Percentiles rank a stretch among this genome's conserved stretches.
phyloP scores from a whole-genome alignment of 1,140 invertebrate species.

The Pantala flavescens region DNA sequence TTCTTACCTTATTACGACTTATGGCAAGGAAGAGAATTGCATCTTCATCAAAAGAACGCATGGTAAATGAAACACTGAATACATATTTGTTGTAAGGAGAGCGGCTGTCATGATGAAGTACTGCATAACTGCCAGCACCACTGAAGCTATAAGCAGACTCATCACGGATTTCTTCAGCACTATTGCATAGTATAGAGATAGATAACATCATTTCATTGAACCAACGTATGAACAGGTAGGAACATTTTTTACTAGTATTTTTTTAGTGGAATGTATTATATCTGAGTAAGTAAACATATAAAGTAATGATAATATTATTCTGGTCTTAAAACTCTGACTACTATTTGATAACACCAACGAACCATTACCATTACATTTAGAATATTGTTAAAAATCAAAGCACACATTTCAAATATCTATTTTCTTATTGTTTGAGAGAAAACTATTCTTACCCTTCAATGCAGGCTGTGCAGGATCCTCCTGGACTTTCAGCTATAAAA shows the following conservation, averaged over 20 bases:
- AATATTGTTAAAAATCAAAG: neutral
- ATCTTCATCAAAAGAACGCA: constrained; percentile 79
- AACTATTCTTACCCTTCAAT: constrained; percentile 49
- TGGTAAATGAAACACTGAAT: constrained; percentile 67
- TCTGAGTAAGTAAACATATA: constrained; percentile 1
- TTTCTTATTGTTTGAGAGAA: constrained; percentile 14
- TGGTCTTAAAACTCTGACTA: too few relatives aligned
- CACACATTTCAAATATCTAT: neutral
- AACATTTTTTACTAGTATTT: neutral
- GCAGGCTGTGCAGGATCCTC: constrained; percentile 60
- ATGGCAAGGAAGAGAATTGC: constrained; percentile 74
- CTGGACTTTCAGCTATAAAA: constrained; percentile 54
- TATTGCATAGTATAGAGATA: constrained; percentile 31
- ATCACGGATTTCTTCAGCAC: constrained; percentile 40
- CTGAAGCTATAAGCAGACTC: constrained; percentile 53
- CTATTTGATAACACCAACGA: too few relatives aligned
- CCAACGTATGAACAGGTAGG: neutral
- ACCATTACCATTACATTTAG: too few relatives aligned
- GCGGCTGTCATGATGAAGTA: constrained; percentile 47
- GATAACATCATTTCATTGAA: constrained; percentile 22
- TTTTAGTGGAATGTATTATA: constrained; percentile 12
- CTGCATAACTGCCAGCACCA: constrained; percentile 62
- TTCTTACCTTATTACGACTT: constrained; percentile 51
- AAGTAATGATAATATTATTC: too few relatives aligned
- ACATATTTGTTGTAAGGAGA: constrained; percentile 55